phyloP scores from a whole-genome alignment of 1,140 invertebrate species.

The Harpegnathos saltator region DNA sequence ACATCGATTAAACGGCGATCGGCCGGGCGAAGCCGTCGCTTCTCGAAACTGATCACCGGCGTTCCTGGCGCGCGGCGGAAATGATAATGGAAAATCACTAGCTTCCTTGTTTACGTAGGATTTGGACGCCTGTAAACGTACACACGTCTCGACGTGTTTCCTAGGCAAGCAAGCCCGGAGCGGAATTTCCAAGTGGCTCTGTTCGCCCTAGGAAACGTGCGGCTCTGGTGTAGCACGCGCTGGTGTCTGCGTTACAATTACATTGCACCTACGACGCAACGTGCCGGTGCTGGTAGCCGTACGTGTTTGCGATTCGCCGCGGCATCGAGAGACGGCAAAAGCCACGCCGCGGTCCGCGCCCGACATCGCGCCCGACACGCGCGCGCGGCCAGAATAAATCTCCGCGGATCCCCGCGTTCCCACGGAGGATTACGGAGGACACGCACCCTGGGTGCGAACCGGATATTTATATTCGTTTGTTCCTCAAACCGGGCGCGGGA shows the following conservation, averaged over 20 bases:
- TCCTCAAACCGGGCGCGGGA: background rate
- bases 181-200: slow-evolving; percentile 38
- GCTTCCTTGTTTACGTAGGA: slow-evolving; percentile 14
- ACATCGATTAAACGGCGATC: background rate
- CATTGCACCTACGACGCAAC: background rate
- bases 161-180: slow-evolving; percentile 25
- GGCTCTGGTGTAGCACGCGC: background rate
- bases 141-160: slow-evolving; percentile 22
- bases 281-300: no score
- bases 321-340: slow-evolving; percentile 5
- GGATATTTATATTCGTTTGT: background rate
- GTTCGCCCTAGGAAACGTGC: background rate
- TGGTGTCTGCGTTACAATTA: slow-evolving; percentile 45
- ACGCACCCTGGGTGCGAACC: background rate
- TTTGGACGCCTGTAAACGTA: slow-evolving; percentile 18
- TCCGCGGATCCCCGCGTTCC: background rate
- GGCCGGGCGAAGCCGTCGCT: background rate
- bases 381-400: background rate
- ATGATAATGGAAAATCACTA: background rate
- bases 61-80: no score
- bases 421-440: background rate
- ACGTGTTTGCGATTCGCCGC: slow-evolving; percentile 20
- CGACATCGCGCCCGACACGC: background rate
- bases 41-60: background rate
- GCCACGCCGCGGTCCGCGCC: no score